A percentile compares a stretch with the other conserved stretches of the same genome.
These are phyloP conservation scores for Ormyrus pomaceus DNA, from an alignment of 2,888 invertebrate species.

Conservation along the genomic window DNA sequence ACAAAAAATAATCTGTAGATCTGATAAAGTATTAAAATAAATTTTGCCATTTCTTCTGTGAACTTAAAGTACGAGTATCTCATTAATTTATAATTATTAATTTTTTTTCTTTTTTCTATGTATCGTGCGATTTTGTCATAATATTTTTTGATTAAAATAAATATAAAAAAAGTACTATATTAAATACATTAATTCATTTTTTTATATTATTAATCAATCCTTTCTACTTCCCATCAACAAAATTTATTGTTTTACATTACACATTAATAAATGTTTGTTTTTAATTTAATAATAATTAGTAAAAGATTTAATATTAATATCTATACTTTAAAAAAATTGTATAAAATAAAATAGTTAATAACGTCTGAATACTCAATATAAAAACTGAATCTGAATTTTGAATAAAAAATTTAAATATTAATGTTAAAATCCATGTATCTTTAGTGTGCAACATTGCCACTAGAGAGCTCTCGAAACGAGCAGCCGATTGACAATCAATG, in stretches of 20 bases:
- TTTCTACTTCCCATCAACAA: no score
- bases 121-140: conserved; percentile 48
- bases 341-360: no score
- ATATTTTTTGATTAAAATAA: conserved; percentile 50
- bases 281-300: no score
- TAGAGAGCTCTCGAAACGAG: no score
- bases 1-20: conserved; percentile 38
- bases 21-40: conserved; percentile 27
- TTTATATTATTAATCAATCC: not conserved
- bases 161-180: conserved; percentile 44
- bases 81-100: conserved; percentile 47
- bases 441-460: no score
- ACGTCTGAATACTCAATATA: no score
- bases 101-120: conserved; percentile 37
- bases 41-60: conserved; percentile 39
- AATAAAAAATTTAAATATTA: no score
- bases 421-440: not conserved
- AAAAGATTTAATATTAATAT: no score
- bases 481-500: conserved; percentile 4
- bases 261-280: no score
- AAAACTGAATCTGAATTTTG: no score
- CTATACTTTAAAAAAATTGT: no score
- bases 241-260: no score
- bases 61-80: conserved; percentile 31
- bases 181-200: conserved; percentile 2